phyloP scores from a whole-genome alignment of 1,140 invertebrate genomes.

The Bombus difficillimus region DNA sequence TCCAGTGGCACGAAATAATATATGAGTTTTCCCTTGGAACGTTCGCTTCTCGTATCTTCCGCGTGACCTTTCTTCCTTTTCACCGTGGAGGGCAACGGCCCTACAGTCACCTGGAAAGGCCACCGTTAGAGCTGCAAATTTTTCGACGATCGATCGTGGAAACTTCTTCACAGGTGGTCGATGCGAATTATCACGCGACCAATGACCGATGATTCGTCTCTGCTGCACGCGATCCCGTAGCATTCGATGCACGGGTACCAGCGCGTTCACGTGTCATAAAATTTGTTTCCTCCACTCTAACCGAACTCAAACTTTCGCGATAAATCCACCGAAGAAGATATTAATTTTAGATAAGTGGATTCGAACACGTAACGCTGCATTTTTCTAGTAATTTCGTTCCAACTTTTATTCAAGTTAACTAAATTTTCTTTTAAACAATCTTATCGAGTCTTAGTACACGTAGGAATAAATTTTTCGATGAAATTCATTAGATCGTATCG shows the following conservation, averaged over 20 bases:
- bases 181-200: conserved; percentile 63
- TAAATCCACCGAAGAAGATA: neutral
- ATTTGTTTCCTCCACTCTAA: neutral
- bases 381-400: neutral
- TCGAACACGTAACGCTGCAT: neutral
- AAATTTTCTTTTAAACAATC: neutral
- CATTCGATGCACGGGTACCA: neutral
- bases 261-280: neutral
- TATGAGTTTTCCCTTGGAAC: conserved; percentile 18
- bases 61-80: conserved; percentile 41
- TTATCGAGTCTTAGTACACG: neutral
- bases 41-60: conserved; percentile 14
- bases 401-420: neutral
- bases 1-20: neutral
- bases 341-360: neutral
- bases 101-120: conserved; percentile 30
- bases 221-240: conserved; percentile 54
- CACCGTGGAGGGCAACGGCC: conserved; percentile 33
- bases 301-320: neutral
- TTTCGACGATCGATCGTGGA: conserved; percentile 67
- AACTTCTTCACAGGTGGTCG: conserved; percentile 63
- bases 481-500: no score
- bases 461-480: neutral
- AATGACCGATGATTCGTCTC: conserved; percentile 46
- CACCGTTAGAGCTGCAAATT: conserved; percentile 49